Evolutionary conservation across 2,113 vertebrate species (phyloP).

Genomic region (Pelecanoides urinatrix): DNA sequence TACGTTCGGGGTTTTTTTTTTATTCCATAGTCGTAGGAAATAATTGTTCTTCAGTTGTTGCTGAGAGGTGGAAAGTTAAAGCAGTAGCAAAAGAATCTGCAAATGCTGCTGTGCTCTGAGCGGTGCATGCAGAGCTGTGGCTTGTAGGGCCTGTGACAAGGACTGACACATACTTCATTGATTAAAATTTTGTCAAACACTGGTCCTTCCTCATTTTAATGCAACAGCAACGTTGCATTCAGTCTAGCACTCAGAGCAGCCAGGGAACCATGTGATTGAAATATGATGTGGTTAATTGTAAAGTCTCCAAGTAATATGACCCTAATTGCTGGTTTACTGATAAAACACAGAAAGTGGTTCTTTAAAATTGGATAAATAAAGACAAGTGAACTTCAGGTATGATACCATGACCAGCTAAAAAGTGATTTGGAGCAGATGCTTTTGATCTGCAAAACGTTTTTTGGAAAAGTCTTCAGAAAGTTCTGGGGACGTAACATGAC

Average conservation of each 20-base stretch:
- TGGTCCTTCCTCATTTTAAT: neutral
- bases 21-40: neutral
- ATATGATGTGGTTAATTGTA: neutral
- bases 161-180: neutral
- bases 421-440: neutral
- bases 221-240: neutral
- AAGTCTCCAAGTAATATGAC: neutral
- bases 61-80: neutral
- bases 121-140: neutral
- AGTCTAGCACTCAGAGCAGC: neutral
- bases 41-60: neutral
- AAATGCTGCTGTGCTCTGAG: neutral
- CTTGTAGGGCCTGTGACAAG: too few species aligned
- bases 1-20: accelerated
- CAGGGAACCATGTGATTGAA: neutral
- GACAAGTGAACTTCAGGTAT: neutral
- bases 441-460: neutral
- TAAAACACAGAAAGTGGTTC: neutral
- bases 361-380: neutral
- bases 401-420: neutral
- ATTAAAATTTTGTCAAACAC: neutral
- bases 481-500: neutral
- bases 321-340: constrained; percentile 6
- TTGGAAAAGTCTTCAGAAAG: neutral
- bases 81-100: neutral